Evolutionary conservation across 2,113 vertebrate genomes (phyloP), one percentile per base, ranked within the genome.

Genomic region (Engraulis encrasicolus): DNA sequence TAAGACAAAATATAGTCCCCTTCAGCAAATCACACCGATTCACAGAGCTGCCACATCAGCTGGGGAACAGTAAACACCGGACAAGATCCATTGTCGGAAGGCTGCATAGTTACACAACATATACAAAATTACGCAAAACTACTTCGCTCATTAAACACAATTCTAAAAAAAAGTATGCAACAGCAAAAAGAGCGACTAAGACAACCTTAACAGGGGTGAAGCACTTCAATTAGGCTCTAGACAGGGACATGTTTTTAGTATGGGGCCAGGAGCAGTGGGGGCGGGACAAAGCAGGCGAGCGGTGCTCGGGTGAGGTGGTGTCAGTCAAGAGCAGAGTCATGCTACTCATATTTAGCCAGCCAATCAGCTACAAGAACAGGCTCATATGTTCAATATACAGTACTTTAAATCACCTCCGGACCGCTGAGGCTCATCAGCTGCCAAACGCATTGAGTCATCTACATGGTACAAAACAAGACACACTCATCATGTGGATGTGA

Each of bases 381-480:
- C 80, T 6, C 6, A 50, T 77, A 86, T 79, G 50, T 82, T 17
- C 27, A 66, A n/a, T n/a, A n/a, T n/a, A n/a, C n/a, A n/a, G n/a
- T n/a, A n/a, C n/a, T n/a, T n/a, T n/a, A n/a, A n/a, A n/a, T 94
- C 93, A 95, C 94, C 94, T 94, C 6, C 17, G 71, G 85, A 81
- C 5, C 81, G 82, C 77, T 49, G 7, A 77, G 79, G 85, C 17
- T 89, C 88, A 20, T 61, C 85, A 23, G 93, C 84, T 0, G 93
- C 90, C 92, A 94, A 88, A 87, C 90, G 90, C 94, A 95, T 95
- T 83, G 94, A 90, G 82, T 91, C 88, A 9, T 93, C 94, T 94
- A 90, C 78, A 45, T 85, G 84, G 88, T 90, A 85, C 48, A 88
- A 91, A 84, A 90, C 31, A 52, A 91, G 81, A 83, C 82, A 83